Conservation (phyloP, 1,140 invertebrate species). For the Zophobas atratus region DNA sequence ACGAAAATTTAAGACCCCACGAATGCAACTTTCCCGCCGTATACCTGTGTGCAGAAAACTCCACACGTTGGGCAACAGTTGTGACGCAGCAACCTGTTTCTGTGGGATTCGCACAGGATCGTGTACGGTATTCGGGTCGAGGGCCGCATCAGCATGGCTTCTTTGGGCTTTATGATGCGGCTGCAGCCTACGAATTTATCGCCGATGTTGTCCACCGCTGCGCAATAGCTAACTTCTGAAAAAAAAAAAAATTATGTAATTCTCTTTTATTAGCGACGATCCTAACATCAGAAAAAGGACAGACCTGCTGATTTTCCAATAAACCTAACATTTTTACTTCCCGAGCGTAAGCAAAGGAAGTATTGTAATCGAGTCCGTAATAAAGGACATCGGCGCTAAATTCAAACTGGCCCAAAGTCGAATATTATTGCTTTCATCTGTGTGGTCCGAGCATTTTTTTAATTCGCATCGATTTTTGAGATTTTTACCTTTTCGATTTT, state of each 20-base stretch:
- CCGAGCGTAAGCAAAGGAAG: too few relatives aligned
- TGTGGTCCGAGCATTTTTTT: too few relatives aligned
- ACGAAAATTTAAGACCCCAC: conserved; percentile 3
- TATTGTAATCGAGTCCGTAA: too few relatives aligned
- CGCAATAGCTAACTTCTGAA: conserved; percentile 59
- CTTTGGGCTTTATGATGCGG: conserved; percentile 56
- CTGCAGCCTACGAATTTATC: conserved; percentile 64
- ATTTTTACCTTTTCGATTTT: too few relatives aligned
- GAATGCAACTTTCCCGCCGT: not conserved
- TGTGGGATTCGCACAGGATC: conserved; percentile 87
- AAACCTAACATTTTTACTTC: too few relatives aligned
- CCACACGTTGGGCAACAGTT: conserved; percentile 94
- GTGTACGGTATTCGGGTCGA: conserved; percentile 87
- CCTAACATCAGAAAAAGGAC: too few relatives aligned
- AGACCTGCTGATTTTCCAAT: too few relatives aligned
- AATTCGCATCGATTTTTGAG: too few relatives aligned
- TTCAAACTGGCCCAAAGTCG: too few relatives aligned
- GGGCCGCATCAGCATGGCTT: conserved; percentile 76
- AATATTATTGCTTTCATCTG: too few relatives aligned
- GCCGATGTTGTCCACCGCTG: conserved; percentile 62
- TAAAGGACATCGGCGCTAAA: too few relatives aligned
- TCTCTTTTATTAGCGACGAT: not conserved
- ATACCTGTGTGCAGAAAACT: conserved; percentile 90
- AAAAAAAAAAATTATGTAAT: conserved; percentile 38
- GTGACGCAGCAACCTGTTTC: conserved; percentile 82